Percentiles rank a stretch among this genome's conserved stretches.
phyloP scores from a whole-genome alignment of 1,140 invertebrate species.

The Calliphora vicina region DNA sequence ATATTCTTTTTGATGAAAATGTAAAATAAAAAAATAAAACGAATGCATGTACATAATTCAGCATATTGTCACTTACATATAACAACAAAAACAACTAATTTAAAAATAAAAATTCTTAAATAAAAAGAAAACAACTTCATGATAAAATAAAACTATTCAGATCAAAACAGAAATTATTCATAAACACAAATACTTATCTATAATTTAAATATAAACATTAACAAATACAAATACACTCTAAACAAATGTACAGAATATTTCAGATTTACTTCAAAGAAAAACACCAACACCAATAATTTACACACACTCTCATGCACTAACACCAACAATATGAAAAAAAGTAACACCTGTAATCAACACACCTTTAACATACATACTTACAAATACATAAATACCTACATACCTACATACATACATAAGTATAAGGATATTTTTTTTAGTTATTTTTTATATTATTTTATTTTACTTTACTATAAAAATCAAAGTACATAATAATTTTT shows the following conservation, averaged over 20 bases:
- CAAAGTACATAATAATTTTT: too few relatives aligned
- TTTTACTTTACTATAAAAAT: background rate
- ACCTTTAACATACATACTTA: background rate
- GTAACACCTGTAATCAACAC: too few relatives aligned
- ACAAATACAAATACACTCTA: too few relatives aligned
- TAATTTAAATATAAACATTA: too few relatives aligned
- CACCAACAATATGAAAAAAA: too few relatives aligned
- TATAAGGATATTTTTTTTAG: slow-evolving; percentile 18
- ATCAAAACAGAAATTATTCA: too few relatives aligned
- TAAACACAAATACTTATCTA: too few relatives aligned
- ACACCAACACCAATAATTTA: background rate
- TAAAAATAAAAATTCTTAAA: background rate
- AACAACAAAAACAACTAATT: background rate
- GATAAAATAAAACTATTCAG: too few relatives aligned
- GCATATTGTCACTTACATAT: slow-evolving; percentile 3
- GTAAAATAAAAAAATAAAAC: background rate
- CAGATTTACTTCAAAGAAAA: background rate
- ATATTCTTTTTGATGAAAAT: slow-evolving; percentile 8
- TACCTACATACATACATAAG: background rate
- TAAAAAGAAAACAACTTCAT: too few relatives aligned
- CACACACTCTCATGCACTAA: background rate
- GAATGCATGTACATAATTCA: slow-evolving; percentile 19
- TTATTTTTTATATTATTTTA: slow-evolving; percentile 13
- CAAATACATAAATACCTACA: background rate
- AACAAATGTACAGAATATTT: too few relatives aligned